phyloP scores from a whole-genome alignment of 2,113 vertebrate genomes.

The Mirza zaza region DNA sequence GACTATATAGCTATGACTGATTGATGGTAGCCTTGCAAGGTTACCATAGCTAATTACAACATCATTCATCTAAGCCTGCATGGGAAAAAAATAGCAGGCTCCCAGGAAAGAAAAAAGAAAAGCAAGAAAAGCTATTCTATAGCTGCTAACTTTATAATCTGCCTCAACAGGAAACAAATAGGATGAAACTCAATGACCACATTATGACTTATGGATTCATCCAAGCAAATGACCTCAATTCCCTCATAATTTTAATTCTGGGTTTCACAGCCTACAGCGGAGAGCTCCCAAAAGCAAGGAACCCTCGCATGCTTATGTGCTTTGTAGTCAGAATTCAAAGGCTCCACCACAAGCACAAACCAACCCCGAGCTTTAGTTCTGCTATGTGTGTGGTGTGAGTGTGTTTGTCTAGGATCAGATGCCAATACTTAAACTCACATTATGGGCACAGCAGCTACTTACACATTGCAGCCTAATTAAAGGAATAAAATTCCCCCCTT shows the following conservation, averaged over 20 bases:
- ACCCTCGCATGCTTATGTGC: neutral
- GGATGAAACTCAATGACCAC: slow-evolving; percentile 59
- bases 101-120: slow-evolving; percentile 34
- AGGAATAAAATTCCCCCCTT: slow-evolving; percentile 50
- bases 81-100: neutral
- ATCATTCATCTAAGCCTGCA: slow-evolving; percentile 70
- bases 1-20: slow-evolving; percentile 55
- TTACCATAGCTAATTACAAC: slow-evolving; percentile 75
- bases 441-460: slow-evolving; percentile 55
- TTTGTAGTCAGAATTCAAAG: slow-evolving; percentile 74
- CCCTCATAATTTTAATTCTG: slow-evolving; percentile 51
- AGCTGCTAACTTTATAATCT: slow-evolving; percentile 60
- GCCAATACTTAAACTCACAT: slow-evolving; percentile 68
- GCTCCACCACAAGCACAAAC: neutral
- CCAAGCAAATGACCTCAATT: slow-evolving; percentile 61
- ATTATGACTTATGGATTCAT: slow-evolving; percentile 64
- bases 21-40: slow-evolving; percentile 60
- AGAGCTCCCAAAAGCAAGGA: slow-evolving; percentile 54
- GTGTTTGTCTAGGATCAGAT: slow-evolving; percentile 75
- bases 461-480: slow-evolving; percentile 61
- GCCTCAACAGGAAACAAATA: slow-evolving; percentile 66
- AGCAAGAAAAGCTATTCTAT: slow-evolving; percentile 39
- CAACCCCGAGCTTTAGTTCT: slow-evolving; percentile 47
- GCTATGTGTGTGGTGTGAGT: slow-evolving; percentile 46
- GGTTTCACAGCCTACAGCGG: slow-evolving; percentile 27